phyloP scores from a whole-genome alignment of 2,797 vertebrate genomes.

The Pangasius macronema region DNA sequence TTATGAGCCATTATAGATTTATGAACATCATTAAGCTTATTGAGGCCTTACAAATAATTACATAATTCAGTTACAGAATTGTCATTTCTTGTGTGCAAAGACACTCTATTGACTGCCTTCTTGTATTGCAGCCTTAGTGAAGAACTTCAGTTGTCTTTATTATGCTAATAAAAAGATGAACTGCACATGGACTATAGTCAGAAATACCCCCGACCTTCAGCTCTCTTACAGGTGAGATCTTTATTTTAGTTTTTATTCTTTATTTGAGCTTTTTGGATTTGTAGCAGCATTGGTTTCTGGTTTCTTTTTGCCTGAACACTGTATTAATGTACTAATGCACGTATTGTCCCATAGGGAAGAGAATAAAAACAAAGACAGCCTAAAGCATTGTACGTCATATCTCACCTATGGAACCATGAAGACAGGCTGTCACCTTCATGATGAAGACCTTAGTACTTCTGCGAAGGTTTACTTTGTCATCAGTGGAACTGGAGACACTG shows the following conservation, averaged over 20 bases:
- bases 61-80: neutral
- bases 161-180: neutral
- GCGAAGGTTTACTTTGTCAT: conserved; percentile 1
- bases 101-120: conserved; percentile 17
- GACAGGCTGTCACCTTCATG: conserved; percentile 35
- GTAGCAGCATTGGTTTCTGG: neutral
- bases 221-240: conserved; percentile 58
- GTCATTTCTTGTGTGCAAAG: neutral
- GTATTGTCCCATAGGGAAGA: neutral
- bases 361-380: neutral
- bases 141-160: conserved; percentile 59
- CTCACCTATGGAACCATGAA: neutral
- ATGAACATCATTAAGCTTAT: neutral
- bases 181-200: conserved; percentile 65
- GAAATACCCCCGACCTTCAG: neutral
- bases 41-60: neutral
- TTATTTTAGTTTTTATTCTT: neutral
- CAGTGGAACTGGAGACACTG: neutral
- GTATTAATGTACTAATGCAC: neutral
- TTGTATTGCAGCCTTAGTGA: conserved; percentile 45
- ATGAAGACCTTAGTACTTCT: neutral
- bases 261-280: neutral
- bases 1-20: neutral
- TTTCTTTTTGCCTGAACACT: neutral
- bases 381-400: conserved; percentile 14